These are phyloP conservation scores for Lycaon pictus DNA, from an alignment of 2,113 vertebrate genomes.

Conservation along the genomic window DNA sequence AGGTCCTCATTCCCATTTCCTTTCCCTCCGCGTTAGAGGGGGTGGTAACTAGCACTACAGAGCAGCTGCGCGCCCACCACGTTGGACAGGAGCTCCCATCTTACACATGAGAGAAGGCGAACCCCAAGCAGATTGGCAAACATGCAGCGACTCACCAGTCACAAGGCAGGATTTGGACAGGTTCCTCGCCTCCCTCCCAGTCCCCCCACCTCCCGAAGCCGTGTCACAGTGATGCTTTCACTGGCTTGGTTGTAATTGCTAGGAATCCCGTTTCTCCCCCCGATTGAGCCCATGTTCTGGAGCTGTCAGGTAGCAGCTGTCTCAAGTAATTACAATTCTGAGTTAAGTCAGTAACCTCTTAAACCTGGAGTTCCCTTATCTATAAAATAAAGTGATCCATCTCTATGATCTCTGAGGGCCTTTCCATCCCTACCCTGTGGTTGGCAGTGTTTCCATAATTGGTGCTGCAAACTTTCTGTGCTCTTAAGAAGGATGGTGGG, in stretches of 20 bases:
- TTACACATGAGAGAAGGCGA: no score
- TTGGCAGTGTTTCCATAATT: background rate
- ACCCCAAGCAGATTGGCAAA: no score
- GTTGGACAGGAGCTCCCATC: background rate
- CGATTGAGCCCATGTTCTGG: fast-evolving
- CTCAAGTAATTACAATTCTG: background rate
- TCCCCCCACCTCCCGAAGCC: no score
- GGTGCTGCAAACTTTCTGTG: background rate
- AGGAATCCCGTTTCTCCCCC: fast-evolving
- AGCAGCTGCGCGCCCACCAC: background rate
- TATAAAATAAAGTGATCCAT: background rate
- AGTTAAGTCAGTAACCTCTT: background rate
- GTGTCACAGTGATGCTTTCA: no score
- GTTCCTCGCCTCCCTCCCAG: no score
- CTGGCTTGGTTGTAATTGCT: no score
- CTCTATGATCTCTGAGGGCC: background rate
- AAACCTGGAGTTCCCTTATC: background rate
- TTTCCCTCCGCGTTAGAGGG: background rate
- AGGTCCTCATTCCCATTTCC: fast-evolving
- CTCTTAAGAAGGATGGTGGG: background rate
- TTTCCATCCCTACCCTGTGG: background rate
- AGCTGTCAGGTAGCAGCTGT: background rate
- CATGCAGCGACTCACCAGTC: no score
- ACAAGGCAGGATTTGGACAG: no score
- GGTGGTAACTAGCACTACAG: fast-evolving